Evolutionary conservation across 2,888 invertebrate genomes (phyloP).

Genomic region (Metallyticus violacea): DNA sequence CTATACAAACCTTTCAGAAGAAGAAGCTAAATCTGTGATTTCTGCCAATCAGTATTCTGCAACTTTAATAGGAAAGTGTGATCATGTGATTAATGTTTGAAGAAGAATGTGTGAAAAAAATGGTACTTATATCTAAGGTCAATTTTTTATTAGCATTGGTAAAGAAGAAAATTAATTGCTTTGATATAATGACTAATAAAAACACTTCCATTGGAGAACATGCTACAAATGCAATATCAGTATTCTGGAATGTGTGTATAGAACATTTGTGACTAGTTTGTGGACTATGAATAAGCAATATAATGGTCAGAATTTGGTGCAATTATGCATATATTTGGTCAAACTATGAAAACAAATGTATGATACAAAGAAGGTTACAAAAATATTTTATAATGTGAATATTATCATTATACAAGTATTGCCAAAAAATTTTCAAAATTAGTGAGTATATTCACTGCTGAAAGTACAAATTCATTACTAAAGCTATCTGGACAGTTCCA

Average conservation of each 20-base stretch:
- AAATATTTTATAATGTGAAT: neutral
- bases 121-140: neutral
- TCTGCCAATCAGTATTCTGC: neutral
- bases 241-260: neutral
- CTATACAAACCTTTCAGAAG: neutral
- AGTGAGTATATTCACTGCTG: neutral
- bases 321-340: neutral
- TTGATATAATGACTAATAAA: neutral
- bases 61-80: neutral
- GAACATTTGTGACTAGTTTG: neutral
- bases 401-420: no score
- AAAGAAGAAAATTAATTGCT: neutral
- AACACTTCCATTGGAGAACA: neutral
- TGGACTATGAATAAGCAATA: neutral
- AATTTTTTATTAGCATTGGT: neutral
- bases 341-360: no score
- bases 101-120: neutral
- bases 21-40: neutral
- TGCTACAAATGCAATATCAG: neutral
- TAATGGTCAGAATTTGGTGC: no score
- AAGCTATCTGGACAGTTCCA: no score
- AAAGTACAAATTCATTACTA: neutral
- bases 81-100: neutral
- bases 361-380: no score
- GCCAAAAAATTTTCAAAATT: neutral